Percentiles rank a stretch among this genome's conserved stretches.
Conservation (phyloP, 2,113 vertebrate species). For the Vulpes vulpes region DNA sequence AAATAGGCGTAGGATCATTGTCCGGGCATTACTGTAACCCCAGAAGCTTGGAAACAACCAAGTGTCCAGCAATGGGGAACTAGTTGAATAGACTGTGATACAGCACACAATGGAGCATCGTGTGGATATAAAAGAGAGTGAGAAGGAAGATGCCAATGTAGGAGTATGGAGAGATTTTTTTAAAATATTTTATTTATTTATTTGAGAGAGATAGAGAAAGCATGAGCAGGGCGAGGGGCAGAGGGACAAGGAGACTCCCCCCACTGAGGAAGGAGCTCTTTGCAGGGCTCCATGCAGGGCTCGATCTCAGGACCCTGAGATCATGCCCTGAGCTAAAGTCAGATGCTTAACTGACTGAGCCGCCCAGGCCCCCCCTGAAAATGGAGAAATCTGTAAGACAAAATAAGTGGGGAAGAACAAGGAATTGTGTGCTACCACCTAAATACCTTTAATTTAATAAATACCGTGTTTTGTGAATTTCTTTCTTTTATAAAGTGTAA, state of each 20-base stretch:
- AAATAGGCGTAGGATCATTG: neutral
- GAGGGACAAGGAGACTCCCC: neutral
- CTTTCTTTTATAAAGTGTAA: neutral
- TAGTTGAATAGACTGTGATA: neutral
- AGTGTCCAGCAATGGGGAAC: neutral
- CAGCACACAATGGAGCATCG: no score
- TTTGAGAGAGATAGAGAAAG: neutral
- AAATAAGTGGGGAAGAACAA: neutral
- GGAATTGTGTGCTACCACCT: neutral
- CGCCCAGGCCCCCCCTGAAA: neutral
- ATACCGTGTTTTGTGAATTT: neutral
- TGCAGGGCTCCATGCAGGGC: neutral
- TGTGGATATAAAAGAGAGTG: neutral
- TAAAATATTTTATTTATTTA: neutral
- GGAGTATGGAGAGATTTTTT: neutral
- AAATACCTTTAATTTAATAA: neutral
- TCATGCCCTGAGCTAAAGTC: neutral
- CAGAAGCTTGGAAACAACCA: neutral
- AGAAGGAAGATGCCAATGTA: neutral
- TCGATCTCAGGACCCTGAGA: neutral
- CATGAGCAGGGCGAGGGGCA: neutral
- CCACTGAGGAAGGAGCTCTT: neutral
- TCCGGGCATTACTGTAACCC: neutral
- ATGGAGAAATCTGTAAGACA: neutral
- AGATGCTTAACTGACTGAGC: neutral